phyloP scores from a whole-genome alignment of 2,797 vertebrate genomes.

The Iguana delicatissima region DNA sequence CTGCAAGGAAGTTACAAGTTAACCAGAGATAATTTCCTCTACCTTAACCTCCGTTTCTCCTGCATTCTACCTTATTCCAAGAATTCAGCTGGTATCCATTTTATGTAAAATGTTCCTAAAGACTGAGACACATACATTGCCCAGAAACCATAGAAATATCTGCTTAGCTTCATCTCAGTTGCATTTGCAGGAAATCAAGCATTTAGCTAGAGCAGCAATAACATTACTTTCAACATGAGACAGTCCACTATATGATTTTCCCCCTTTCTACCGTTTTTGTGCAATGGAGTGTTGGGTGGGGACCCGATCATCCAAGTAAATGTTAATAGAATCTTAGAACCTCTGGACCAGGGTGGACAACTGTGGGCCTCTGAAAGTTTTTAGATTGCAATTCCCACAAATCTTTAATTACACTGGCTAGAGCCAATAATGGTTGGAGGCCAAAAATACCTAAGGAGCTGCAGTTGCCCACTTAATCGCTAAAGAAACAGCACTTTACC shows the following conservation, averaged over 20 bases:
- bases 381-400: too few relatives aligned
- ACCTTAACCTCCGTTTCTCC: background rate
- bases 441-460: too few relatives aligned
- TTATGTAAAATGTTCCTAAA: background rate
- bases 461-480: too few relatives aligned
- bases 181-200: background rate
- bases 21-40: background rate
- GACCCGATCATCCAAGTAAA: background rate
- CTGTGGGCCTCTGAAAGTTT: too few relatives aligned
- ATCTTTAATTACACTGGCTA: too few relatives aligned
- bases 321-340: background rate
- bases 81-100: background rate
- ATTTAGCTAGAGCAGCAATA: background rate
- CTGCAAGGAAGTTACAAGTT: background rate
- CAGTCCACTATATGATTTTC: background rate
- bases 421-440: too few relatives aligned
- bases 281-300: background rate
- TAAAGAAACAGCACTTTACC: too few relatives aligned
- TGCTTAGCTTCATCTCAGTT: background rate
- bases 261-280: background rate
- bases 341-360: too few relatives aligned
- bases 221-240: background rate
- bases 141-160: background rate
- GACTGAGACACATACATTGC: background rate
- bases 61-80: background rate